These are phyloP conservation scores for Melanotaenia nigrans DNA, from an alignment of 2,797 vertebrate genomes.

Conservation along the genomic window DNA sequence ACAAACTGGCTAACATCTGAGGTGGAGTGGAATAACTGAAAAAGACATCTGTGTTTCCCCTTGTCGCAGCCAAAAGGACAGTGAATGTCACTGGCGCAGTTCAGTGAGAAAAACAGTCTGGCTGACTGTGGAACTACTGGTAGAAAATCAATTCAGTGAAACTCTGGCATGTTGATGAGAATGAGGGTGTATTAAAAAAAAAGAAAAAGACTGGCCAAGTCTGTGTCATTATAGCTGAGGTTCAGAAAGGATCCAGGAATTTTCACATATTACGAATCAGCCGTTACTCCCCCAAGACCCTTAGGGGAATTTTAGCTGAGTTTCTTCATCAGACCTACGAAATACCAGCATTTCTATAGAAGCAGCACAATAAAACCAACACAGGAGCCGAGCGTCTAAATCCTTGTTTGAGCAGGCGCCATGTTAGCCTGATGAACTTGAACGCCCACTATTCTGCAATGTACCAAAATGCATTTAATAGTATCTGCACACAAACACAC, in stretches of 20 bases:
- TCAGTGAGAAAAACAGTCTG: conserved; percentile 36
- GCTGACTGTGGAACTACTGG: conserved; percentile 44
- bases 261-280: conserved; percentile 59
- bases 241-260: conserved; percentile 68
- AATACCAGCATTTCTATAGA: conserved; percentile 48
- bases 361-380: conserved; percentile 27
- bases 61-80: conserved; percentile 31
- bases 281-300: conserved; percentile 49
- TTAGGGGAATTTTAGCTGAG: conserved; percentile 55
- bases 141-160: conserved; percentile 60
- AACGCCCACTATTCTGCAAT: conserved; percentile 15
- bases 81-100: conserved; percentile 33
- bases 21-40: conserved; percentile 47
- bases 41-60: conserved; percentile 51
- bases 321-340: conserved; percentile 48
- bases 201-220: conserved; percentile 39
- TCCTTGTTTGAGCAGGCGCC: conserved; percentile 25
- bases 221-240: conserved; percentile 64
- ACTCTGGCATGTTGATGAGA: conserved; percentile 61
- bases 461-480: conserved; percentile 23
- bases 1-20: conserved; percentile 58
- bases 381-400: conserved; percentile 43
- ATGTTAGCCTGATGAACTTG: conserved; percentile 23
- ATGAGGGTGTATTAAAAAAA: conserved; percentile 26
- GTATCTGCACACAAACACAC: not conserved